Evolutionary conservation across 2,888 invertebrate genomes (phyloP).

Genomic region (Oscheius sp.): DNA sequence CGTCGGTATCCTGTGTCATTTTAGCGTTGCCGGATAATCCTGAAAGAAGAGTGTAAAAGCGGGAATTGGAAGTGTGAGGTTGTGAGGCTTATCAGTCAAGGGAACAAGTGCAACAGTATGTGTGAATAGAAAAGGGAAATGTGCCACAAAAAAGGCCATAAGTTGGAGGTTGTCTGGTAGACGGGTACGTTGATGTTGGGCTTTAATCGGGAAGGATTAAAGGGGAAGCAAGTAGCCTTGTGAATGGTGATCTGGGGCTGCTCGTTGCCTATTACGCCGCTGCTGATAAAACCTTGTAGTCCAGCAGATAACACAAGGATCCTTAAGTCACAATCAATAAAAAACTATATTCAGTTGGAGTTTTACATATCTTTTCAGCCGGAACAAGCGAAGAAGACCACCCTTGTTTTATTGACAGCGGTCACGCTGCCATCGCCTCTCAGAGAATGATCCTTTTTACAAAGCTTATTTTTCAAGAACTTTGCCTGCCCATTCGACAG

Average conservation of each 20-base stretch:
- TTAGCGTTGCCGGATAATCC: neutral
- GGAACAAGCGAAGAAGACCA: too few relatives aligned
- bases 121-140: neutral
- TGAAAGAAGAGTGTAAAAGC: constrained; percentile 6
- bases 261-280: constrained; percentile 32
- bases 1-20: constrained; percentile 35
- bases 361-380: too few relatives aligned
- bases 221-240: constrained; percentile 22
- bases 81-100: constrained; percentile 17
- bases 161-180: neutral
- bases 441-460: too few relatives aligned
- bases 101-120: neutral
- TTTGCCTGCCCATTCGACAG: too few relatives aligned
- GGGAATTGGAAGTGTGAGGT: neutral
- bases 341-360: too few relatives aligned
- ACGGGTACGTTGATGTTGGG: neutral
- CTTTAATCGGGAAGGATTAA: neutral
- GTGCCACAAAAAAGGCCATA: neutral
- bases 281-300: constrained; percentile 28
- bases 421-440: too few relatives aligned
- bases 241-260: constrained; percentile 27
- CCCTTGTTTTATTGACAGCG: too few relatives aligned
- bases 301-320: constrained; percentile 27
- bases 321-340: constrained; percentile 22
- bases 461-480: too few relatives aligned